These are phyloP conservation scores for Climacteris rufus DNA, from an alignment of 2,113 vertebrate species.

Conservation along the genomic window DNA sequence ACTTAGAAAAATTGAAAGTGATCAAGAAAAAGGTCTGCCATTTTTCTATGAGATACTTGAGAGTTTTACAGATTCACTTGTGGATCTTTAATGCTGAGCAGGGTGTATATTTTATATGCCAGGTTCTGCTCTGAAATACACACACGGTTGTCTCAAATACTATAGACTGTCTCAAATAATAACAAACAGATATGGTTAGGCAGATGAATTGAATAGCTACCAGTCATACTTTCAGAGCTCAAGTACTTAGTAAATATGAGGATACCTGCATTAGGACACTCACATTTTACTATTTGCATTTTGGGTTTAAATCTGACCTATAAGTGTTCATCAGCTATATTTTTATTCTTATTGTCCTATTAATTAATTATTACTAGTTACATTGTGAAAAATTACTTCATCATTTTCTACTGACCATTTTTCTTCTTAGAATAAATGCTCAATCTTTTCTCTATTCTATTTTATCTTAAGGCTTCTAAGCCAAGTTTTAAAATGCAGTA, in stretches of 20 bases:
- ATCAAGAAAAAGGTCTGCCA: not conserved
- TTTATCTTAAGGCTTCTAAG: not conserved
- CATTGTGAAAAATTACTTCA: not conserved
- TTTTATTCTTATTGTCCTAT: not conserved
- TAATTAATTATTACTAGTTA: not conserved
- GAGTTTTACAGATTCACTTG: not conserved
- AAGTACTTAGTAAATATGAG: not conserved
- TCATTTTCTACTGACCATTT: not conserved
- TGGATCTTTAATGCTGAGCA: not conserved
- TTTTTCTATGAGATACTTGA: not conserved
- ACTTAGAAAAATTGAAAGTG: not conserved
- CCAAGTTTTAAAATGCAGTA: not conserved
- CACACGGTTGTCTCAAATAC: not conserved
- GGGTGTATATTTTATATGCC: not conserved
- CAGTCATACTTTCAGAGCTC: not conserved
- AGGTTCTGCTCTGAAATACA: not conserved
- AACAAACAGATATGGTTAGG: not conserved
- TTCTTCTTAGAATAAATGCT: not conserved
- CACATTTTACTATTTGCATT: not conserved
- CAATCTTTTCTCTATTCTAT: not conserved
- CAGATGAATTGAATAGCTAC: not conserved
- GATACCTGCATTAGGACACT: not conserved
- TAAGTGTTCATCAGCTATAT: not conserved
- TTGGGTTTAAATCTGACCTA: not conserved
- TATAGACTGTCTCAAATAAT: not conserved